phyloP scores from a whole-genome alignment of 2,888 invertebrate species.

The Agrochola macilenta region DNA sequence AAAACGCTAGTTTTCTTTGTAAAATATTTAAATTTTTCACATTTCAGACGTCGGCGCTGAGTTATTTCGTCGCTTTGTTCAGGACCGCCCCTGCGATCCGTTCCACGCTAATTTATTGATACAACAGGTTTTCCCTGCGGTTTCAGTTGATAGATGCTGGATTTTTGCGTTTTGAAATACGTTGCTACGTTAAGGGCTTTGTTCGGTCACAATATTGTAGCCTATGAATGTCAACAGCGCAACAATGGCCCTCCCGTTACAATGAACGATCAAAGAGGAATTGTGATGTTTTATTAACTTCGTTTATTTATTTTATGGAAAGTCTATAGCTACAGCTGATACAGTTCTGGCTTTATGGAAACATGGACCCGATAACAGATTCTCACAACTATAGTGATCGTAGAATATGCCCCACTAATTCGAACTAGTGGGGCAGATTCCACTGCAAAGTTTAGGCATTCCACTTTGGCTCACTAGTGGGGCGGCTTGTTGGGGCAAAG shows the following conservation, averaged over 20 bases:
- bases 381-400: background rate
- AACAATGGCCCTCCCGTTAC: background rate
- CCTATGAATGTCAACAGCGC: background rate
- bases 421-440: too few species aligned
- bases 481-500: too few species aligned
- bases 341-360: background rate
- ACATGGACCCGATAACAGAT: background rate
- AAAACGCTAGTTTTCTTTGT: slow-evolving; percentile 63
- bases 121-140: slow-evolving; percentile 53
- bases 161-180: slow-evolving; percentile 33
- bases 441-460: too few species aligned
- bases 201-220: background rate
- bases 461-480: too few species aligned
- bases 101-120: slow-evolving; percentile 61
- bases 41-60: slow-evolving; percentile 55
- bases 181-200: background rate
- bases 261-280: background rate
- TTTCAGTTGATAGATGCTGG: slow-evolving; percentile 18
- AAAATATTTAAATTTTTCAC: slow-evolving; percentile 63
- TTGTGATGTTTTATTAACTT: background rate
- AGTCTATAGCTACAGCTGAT: background rate
- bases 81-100: slow-evolving; percentile 39
- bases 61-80: slow-evolving; percentile 58
- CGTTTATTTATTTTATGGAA: background rate
- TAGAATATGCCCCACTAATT: too few species aligned